Evolutionary conservation across 1,140 invertebrate genomes (phyloP), one percentile per base, ranked within the genome.

Genomic region (Lepidurus apus): DNA sequence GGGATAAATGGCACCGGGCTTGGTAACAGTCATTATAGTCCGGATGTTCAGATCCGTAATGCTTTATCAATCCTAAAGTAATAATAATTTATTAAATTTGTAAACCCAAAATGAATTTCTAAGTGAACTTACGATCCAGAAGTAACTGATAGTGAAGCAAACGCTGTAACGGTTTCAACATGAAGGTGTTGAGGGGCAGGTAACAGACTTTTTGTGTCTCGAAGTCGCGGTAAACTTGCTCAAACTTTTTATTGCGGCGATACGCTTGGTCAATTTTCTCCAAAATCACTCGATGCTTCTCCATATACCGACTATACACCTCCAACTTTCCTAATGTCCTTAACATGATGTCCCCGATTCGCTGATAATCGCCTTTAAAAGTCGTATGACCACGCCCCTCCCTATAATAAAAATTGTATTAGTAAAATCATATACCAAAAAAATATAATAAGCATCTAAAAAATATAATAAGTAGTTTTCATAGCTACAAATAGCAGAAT

Each of bases 121-220:
- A 77, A 74, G 42, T 77, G 26, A 73, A 88, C 91, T 89, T 88
- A 95, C 95, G 89, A 84, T 94, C 90, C 75, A 97, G 87, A 81
- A 97, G 88, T 79, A 90, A 87, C 83, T 92, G 90, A 85, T 96
- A 96, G 85, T 97, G 95, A 43, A 96, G 86, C 74, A 97, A 85
- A 77, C 95, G 88, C 86, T 97, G 95, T 73, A 96, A 87, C 47
- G 96, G 96, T 83, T 96, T 95, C 76, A 98, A 86, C 42, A 97
- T 87, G 83, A 98, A 93, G 42, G 91, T 90, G 17, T 92, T 93
- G 47, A 98, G 87, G 75, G 96, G 95, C 78, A 98, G 87, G 83
- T 94, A 94, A 83, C 93, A 94, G 73, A 95, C 89, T 86, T 93
- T 93, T 83, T 94, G 91, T 65, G 90, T 88, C 84, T 97, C 95